Conservation (phyloP, 2,797 vertebrate species). For the Malacoctenus gilli region DNA sequence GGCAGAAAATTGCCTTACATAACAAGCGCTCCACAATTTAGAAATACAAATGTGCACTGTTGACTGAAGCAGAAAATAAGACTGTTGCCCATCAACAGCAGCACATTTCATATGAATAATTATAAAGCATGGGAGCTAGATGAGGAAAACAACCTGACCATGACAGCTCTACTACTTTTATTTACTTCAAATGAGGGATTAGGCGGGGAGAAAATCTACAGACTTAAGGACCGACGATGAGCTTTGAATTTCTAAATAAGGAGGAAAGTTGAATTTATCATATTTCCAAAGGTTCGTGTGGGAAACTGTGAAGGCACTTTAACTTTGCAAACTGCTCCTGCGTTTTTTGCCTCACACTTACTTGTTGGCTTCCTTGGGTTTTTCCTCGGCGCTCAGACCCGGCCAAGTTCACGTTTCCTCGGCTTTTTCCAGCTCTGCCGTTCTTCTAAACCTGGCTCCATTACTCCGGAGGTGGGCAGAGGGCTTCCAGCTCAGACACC, state of each 20-base stretch:
- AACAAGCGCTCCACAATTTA: conserved; percentile 83
- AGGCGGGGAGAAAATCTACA: conserved; percentile 73
- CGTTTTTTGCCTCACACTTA: conserved; percentile 32
- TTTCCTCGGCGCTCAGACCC: conserved; percentile 46
- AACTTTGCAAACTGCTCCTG: conserved; percentile 57
- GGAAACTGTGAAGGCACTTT: conserved; percentile 47
- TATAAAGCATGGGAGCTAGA: conserved; percentile 80
- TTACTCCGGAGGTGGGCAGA: conserved; percentile 62
- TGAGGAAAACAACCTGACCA: conserved; percentile 82
- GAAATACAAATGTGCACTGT: conserved; percentile 96
- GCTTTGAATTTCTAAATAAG: conserved; percentile 72
- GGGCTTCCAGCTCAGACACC: conserved; percentile 63
- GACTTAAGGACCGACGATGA: conserved; percentile 72
- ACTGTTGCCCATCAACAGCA: conserved; percentile 97
- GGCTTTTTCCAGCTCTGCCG: conserved; percentile 45
- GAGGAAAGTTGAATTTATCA: conserved; percentile 65
- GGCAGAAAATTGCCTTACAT: conserved; percentile 90
- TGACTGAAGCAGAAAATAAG: conserved; percentile 99
- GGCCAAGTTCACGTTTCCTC: conserved; percentile 58
- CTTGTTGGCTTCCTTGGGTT: conserved; percentile 53
- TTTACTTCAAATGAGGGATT: conserved; percentile 86
- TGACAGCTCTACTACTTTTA: conserved; percentile 85
- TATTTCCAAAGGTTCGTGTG: conserved; percentile 54
- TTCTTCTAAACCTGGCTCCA: conserved; percentile 55
- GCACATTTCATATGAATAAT: conserved; percentile 91